These are phyloP conservation scores for Parthenolecanium corni DNA, from an alignment of 2,888 invertebrate species.

Conservation along the genomic window DNA sequence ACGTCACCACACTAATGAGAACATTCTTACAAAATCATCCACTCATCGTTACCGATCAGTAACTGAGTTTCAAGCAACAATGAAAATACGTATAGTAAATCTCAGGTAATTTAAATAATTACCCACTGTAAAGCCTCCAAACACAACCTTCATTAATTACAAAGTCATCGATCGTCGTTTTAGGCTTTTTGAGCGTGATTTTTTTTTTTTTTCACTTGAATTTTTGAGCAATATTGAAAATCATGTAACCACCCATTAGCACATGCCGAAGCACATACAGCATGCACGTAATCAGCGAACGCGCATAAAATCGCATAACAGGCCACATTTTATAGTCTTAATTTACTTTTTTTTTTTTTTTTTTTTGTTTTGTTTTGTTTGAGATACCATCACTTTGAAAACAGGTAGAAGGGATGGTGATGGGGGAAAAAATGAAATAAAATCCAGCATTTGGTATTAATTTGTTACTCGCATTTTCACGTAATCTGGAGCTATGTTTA, in stretches of 20 bases:
- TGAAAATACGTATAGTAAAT: neutral
- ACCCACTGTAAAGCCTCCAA: neutral
- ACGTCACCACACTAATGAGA: too few relatives aligned
- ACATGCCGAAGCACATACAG: neutral
- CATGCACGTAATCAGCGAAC: neutral
- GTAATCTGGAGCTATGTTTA: too few relatives aligned
- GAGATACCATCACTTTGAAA: neutral
- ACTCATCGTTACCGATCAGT: neutral
- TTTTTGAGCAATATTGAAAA: slow-evolving; percentile 4
- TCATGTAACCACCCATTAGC: neutral
- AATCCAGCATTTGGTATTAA: too few relatives aligned
- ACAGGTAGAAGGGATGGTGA: too few relatives aligned
- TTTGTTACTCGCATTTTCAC: too few relatives aligned
- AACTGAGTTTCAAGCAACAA: neutral
- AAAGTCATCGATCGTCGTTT: neutral
- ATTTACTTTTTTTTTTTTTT: slow-evolving; percentile 9
- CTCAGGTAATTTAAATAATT: slow-evolving; percentile 18
- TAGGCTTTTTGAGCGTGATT: too few relatives aligned
- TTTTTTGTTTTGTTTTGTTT: neutral
- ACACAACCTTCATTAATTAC: neutral
- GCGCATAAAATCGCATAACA: too few relatives aligned
- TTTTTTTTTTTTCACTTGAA: too few relatives aligned
- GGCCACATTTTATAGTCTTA: slow-evolving; percentile 7
- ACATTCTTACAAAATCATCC: too few relatives aligned
- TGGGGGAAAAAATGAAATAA: too few relatives aligned